phyloP scores from a whole-genome alignment of 2,113 vertebrate species.

The Ceratotherium simum region DNA sequence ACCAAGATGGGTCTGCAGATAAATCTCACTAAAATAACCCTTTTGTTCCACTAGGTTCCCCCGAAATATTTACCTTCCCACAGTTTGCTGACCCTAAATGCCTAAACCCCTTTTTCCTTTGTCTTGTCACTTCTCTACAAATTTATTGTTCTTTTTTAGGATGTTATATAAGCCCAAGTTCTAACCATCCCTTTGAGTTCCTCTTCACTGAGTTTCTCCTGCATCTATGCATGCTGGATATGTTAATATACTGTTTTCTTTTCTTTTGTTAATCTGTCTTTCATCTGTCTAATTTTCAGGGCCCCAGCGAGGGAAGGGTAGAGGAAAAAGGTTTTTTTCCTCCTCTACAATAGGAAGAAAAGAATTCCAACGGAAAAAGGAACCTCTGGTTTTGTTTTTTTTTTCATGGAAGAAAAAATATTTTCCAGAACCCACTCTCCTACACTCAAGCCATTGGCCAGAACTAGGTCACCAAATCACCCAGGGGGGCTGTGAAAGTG shows the following conservation, averaged over 20 bases:
- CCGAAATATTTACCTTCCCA: background rate
- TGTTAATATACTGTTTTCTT: background rate
- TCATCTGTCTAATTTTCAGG: background rate
- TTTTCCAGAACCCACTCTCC: background rate
- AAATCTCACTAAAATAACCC: background rate
- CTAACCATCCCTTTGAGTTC: background rate
- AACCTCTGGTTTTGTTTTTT: background rate
- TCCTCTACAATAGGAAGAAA: background rate
- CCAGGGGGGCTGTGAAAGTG: background rate
- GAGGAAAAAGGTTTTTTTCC: background rate
- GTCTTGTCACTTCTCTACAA: background rate
- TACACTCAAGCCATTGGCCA: background rate
- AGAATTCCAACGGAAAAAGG: background rate
- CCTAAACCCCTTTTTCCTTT: background rate
- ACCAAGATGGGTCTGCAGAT: background rate
- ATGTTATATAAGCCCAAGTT: background rate
- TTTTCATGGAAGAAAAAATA: background rate
- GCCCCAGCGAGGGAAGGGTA: background rate
- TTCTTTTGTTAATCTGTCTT: background rate
- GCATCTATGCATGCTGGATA: background rate
- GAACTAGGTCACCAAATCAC: background rate
- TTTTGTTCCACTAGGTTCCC: background rate
- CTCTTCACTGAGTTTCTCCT: background rate
- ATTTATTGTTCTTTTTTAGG: background rate
- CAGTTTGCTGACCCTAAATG: background rate